Evolutionary conservation across 2,888 invertebrate species (phyloP).

Genomic region (Melanostoma mellinum): DNA sequence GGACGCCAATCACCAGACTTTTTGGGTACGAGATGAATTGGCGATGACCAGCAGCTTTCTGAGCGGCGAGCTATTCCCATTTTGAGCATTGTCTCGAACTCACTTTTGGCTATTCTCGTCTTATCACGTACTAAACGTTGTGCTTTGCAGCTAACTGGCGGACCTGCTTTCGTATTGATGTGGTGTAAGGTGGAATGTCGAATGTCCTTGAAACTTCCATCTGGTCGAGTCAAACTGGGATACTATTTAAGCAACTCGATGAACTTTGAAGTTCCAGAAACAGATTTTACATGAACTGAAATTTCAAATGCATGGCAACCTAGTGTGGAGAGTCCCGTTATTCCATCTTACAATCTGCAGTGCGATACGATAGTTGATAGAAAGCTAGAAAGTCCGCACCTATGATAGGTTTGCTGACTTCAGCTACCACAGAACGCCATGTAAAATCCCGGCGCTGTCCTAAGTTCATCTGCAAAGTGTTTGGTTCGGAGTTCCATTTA

Average conservation of each 20-base stretch:
- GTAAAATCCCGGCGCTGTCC: too few species aligned
- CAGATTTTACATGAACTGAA: conserved; percentile 21
- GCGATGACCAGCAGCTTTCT: too few species aligned
- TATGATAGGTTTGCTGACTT: conserved; percentile 25
- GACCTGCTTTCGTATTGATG: conserved; percentile 32
- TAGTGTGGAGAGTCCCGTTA: too few species aligned
- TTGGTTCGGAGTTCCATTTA: too few species aligned
- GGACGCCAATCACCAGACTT: too few species aligned
- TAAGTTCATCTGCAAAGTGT: conserved; percentile 34
- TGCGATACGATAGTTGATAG: too few species aligned
- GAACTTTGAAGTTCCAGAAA: conserved; percentile 16
- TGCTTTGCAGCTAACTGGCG: conserved; percentile 30
- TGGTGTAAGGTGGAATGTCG: conserved; percentile 35
- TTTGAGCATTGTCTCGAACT: conserved; percentile 21
- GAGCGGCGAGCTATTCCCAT: conserved; percentile 6
- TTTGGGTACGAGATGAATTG: too few species aligned
- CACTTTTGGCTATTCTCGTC: conserved; percentile 23
- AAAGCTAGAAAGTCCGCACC: too few species aligned
- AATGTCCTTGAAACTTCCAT: conserved; percentile 3
- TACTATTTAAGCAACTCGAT: conserved; percentile 14
- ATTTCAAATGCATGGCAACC: too few species aligned
- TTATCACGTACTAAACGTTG: conserved; percentile 20
- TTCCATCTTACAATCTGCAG: too few species aligned
- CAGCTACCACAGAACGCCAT: conserved; percentile 25
- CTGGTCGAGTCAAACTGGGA: conserved; percentile 6